phyloP scores from a whole-genome alignment of 2,797 vertebrate genomes.

The Argentina silus region DNA sequence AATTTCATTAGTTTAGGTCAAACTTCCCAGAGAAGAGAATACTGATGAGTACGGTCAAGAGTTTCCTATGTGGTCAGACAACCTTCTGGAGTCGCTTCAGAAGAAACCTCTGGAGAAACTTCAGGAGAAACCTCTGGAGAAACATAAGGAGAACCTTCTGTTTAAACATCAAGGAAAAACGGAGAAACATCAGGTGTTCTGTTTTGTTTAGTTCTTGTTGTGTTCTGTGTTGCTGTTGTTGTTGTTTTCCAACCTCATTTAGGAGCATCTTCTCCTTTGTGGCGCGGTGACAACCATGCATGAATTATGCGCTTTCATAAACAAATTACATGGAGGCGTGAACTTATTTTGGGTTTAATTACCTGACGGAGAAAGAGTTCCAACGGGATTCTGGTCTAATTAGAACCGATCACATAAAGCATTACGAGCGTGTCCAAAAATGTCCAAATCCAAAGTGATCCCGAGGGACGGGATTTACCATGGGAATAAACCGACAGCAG shows the following conservation, averaged over 20 bases:
- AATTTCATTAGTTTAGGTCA: background rate
- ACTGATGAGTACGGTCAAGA: too few relatives aligned
- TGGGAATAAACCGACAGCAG: background rate
- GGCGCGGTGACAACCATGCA: background rate
- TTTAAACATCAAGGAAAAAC: background rate
- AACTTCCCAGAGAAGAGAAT: background rate
- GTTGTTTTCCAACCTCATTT: background rate
- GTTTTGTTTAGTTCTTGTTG: too few relatives aligned
- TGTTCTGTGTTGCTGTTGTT: background rate
- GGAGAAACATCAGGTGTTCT: too few relatives aligned
- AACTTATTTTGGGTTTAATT: constrained; percentile 18
- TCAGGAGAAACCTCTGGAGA: too few relatives aligned
- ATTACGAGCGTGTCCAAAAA: background rate
- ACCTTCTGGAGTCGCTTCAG: too few relatives aligned
- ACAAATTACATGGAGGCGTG: constrained; percentile 18
- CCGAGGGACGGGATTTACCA: background rate
- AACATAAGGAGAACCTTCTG: too few relatives aligned
- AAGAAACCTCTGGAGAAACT: too few relatives aligned
- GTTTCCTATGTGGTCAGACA: too few relatives aligned
- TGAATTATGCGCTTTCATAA: constrained; percentile 36
- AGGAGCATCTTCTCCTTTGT: background rate
- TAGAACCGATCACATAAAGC: background rate
- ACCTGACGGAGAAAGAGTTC: background rate
- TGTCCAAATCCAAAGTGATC: background rate
- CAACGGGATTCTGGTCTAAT: constrained; percentile 14